phyloP scores from a whole-genome alignment of 2,888 invertebrate genomes.

The Muscina levida region DNA sequence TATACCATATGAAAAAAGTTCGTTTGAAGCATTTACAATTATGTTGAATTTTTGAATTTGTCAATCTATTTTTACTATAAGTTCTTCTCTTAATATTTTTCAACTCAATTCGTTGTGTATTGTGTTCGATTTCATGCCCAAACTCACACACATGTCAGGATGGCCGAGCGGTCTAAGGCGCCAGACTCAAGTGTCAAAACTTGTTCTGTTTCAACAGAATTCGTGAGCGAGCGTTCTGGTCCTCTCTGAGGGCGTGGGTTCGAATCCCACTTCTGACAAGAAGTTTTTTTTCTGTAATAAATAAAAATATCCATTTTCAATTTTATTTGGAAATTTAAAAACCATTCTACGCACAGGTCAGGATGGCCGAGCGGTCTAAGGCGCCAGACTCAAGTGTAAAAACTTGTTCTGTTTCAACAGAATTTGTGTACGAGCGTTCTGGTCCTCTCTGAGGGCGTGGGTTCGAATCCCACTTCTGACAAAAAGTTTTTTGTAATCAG shows the following conservation, averaged over 20 bases:
- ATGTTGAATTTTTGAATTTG: too few species aligned
- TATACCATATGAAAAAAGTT: too few species aligned
- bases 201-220: slow-evolving; percentile 32
- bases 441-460: slow-evolving; percentile 79
- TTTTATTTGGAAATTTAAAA: neutral
- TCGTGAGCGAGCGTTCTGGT: neutral
- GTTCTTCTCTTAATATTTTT: too few species aligned
- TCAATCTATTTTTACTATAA: too few species aligned
- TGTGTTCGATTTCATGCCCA: too few species aligned
- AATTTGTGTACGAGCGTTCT: slow-evolving; percentile 72
- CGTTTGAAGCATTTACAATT: too few species aligned
- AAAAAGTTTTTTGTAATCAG: too few species aligned
- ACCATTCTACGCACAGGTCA: too few species aligned
- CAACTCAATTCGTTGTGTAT: too few species aligned
- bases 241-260: slow-evolving; percentile 16
- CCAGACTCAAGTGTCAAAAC: slow-evolving; percentile 74
- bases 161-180: slow-evolving; percentile 79
- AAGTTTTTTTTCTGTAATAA: neutral
- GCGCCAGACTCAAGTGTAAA: slow-evolving; percentile 68
- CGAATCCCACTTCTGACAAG: slow-evolving; percentile 26
- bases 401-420: slow-evolving; percentile 36
- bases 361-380: slow-evolving; percentile 69
- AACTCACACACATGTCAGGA: slow-evolving; percentile 71
- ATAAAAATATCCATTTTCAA: too few species aligned
- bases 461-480: slow-evolving; percentile 79